Evolutionary conservation across 1,140 invertebrate species (phyloP).

Genomic region (Metaphire vulgaris): DNA sequence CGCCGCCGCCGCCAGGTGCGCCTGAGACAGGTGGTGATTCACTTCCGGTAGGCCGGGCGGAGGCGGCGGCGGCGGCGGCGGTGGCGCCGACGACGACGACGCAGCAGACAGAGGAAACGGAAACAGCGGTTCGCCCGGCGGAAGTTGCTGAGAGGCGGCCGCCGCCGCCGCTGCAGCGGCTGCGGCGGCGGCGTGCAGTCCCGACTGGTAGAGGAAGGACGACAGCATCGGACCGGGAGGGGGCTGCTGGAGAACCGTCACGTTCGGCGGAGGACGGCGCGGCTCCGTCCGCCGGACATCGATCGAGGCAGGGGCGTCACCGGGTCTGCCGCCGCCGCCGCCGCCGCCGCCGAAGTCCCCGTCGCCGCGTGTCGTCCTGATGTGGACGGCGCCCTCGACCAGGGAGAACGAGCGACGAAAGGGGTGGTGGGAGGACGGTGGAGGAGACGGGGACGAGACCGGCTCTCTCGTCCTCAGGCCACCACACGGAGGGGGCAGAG

Average conservation of each 20-base stretch:
- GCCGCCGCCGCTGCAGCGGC: too few species aligned
- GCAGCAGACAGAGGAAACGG: not conserved
- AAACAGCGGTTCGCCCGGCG: too few species aligned
- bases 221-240: constrained; percentile 38
- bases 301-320: too few species aligned
- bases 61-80: too few species aligned
- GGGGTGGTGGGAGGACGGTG: too few species aligned
- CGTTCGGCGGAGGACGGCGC: constrained; percentile 32
- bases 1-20: not conserved
- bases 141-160: too few species aligned
- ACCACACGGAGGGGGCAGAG: not conserved
- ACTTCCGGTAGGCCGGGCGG: not conserved
- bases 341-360: too few species aligned
- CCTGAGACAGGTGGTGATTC: not conserved
- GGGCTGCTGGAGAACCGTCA: constrained; percentile 43
- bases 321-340: too few species aligned
- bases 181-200: constrained; percentile 12
- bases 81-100: too few species aligned
- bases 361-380: not conserved
- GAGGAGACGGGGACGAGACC: not conserved
- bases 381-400: not conserved
- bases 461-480: too few species aligned
- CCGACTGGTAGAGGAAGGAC: constrained; percentile 40
- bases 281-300: too few species aligned
- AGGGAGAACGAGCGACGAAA: too few species aligned